Conservation (phyloP, 2,113 vertebrate species). For the Motacilla tschutschensis region DNA sequence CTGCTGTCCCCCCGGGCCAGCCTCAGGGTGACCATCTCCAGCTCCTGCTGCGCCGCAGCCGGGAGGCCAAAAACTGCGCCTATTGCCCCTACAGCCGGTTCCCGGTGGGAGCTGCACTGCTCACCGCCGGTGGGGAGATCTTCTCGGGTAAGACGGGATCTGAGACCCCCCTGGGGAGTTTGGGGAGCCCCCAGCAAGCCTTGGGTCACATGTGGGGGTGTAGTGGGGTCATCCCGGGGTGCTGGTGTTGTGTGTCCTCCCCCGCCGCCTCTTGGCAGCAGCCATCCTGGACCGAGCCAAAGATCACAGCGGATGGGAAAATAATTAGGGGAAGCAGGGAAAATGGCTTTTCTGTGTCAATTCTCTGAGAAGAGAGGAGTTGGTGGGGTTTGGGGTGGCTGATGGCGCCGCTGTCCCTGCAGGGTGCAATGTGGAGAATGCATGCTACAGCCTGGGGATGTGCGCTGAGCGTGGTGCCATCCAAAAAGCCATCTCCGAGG, state of each 20-base stretch:
- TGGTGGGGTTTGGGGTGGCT: neutral
- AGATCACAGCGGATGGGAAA: neutral
- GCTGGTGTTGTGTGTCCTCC: neutral
- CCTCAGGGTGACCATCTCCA: slow-evolving; percentile 36
- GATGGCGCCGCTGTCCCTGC: neutral
- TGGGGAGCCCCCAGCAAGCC: neutral
- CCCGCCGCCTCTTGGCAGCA: neutral
- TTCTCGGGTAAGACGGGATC: slow-evolving; percentile 78
- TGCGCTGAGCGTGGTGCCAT: slow-evolving; percentile 88
- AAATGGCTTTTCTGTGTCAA: neutral
- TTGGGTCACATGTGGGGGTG: rapidly evolving
- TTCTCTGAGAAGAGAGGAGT: neutral
- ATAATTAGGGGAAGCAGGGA: neutral
- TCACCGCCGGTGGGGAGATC: slow-evolving; percentile 82
- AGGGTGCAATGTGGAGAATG: slow-evolving; percentile 96
- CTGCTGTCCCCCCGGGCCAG: neutral
- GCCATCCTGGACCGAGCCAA: neutral
- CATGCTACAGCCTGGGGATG: slow-evolving; percentile 78
- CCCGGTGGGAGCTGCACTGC: slow-evolving; percentile 86
- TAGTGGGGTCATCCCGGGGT: rapidly evolving
- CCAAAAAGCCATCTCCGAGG: slow-evolving; percentile 87
- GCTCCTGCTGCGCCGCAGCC: slow-evolving; percentile 75
- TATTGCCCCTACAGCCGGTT: slow-evolving; percentile 92
- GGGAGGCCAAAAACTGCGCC: slow-evolving; percentile 79
- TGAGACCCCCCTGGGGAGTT: rapidly evolving